Evolutionary conservation across 2,113 vertebrate species (phyloP).

Genomic region (Oreochromis aureus): DNA sequence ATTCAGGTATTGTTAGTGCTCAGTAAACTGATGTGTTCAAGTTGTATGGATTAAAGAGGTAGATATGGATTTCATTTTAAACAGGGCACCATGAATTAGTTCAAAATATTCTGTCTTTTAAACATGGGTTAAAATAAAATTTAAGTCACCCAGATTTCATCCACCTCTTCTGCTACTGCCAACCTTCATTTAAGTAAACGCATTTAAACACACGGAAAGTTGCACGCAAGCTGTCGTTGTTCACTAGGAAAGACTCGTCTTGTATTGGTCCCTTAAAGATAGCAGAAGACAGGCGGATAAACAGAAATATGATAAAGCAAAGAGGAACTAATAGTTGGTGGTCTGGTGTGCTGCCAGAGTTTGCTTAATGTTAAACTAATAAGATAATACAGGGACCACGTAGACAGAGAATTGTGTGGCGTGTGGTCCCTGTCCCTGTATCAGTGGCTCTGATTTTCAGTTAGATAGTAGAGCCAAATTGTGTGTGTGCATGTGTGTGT

Average conservation of each 20-base stretch:
- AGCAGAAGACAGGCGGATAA: slow-evolving; percentile 30
- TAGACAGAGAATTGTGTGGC: slow-evolving; percentile 14
- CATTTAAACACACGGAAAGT: neutral
- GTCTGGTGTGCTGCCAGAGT: slow-evolving; percentile 65
- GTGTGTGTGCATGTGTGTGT: neutral
- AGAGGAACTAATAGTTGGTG: slow-evolving; percentile 51
- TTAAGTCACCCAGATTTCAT: neutral
- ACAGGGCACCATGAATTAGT: neutral
- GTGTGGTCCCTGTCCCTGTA: slow-evolving; percentile 38
- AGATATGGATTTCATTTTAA: neutral
- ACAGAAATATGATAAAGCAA: slow-evolving; percentile 57
- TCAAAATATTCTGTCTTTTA: neutral
- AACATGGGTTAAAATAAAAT: neutral
- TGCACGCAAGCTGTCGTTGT: neutral
- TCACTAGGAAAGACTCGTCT: slow-evolving; percentile 31
- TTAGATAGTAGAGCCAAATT: slow-evolving; percentile 66
- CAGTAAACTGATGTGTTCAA: neutral
- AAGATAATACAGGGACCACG: slow-evolving; percentile 55
- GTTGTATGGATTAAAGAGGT: neutral
- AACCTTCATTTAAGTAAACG: neutral
- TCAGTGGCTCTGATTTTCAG: slow-evolving; percentile 71
- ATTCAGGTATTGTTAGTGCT: neutral
- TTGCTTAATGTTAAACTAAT: slow-evolving; percentile 66
- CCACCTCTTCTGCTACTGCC: neutral
- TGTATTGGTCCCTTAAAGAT: slow-evolving; percentile 49